These are phyloP conservation scores for Conger conger DNA, from an alignment of 2,113 vertebrate species.

Conservation along the genomic window DNA sequence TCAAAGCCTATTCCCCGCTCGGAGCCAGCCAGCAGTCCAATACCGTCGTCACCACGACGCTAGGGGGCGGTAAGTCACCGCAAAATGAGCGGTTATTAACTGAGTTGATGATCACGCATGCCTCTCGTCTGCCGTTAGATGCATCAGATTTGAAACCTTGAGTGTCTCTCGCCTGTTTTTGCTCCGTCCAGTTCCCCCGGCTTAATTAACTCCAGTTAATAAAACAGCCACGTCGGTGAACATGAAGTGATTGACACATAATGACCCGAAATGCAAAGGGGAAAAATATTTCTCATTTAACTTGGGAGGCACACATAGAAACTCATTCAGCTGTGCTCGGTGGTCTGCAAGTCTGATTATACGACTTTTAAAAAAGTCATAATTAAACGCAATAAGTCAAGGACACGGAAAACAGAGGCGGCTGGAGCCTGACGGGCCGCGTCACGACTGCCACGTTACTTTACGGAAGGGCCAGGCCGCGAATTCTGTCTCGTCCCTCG, in stretches of 20 bases:
- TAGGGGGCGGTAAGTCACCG: conserved; percentile 57
- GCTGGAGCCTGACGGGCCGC: too few species aligned
- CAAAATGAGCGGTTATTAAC: neutral
- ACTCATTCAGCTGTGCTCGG: neutral
- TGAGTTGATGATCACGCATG: neutral
- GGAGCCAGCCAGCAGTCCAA: conserved; percentile 66
- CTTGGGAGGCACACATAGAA: neutral
- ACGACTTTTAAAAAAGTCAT: neutral
- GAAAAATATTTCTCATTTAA: neutral
- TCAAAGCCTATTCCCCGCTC: conserved; percentile 65
- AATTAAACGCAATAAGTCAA: neutral
- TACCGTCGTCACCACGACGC: conserved; percentile 58
- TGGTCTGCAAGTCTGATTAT: neutral
- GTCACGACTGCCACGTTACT: neutral
- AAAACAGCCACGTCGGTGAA: neutral
- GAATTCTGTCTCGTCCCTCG: neutral
- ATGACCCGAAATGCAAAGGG: neutral
- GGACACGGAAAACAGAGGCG: neutral
- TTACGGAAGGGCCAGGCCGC: neutral
- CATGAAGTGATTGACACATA: neutral
- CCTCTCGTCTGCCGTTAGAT: neutral
- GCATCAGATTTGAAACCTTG: neutral
- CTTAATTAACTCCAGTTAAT: neutral
- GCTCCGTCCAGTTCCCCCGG: neutral
- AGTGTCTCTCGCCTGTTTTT: neutral